These are phyloP conservation scores for Agelastica alni DNA, from an alignment of 2,888 invertebrate genomes.

Conservation along the genomic window DNA sequence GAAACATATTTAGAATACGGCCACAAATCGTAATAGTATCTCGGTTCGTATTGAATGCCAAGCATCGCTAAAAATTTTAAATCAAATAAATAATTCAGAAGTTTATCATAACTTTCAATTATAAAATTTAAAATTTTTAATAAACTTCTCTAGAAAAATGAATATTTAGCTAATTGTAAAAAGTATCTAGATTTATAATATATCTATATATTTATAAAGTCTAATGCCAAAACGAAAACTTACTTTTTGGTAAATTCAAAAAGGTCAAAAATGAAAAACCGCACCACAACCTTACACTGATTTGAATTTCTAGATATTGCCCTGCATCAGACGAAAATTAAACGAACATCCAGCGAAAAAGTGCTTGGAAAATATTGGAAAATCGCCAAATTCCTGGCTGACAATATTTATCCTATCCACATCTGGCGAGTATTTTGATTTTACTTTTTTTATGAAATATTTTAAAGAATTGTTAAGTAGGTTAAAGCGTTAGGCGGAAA, in stretches of 20 bases:
- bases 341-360: not conserved
- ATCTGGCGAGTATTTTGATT: conserved; percentile 5
- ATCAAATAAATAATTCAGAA: too few relatives aligned
- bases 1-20: conserved; percentile 40
- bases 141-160: too few relatives aligned
- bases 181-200: too few relatives aligned
- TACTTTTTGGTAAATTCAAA: too few relatives aligned
- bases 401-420: conserved; percentile 9
- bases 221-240: too few relatives aligned
- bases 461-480: too few relatives aligned
- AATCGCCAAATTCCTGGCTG: conserved; percentile 15
- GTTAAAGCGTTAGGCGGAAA: too few relatives aligned
- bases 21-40: conserved; percentile 27
- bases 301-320: conserved; percentile 4
- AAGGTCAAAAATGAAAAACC: too few relatives aligned
- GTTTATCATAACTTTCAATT: too few relatives aligned
- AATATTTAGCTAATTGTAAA: too few relatives aligned
- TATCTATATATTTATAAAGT: too few relatives aligned
- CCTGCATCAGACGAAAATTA: not conserved
- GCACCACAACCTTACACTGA: not conserved
- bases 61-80: conserved; percentile 33
- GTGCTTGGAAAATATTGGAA: conserved; percentile 4
- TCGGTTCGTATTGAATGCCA: conserved; percentile 39
- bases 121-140: too few relatives aligned
- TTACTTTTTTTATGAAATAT: not conserved